These are phyloP conservation scores for Catostylus mosaicus DNA, from an alignment of 30 jellyfish, hydroid and myxozoan species.

Conservation along the genomic window DNA sequence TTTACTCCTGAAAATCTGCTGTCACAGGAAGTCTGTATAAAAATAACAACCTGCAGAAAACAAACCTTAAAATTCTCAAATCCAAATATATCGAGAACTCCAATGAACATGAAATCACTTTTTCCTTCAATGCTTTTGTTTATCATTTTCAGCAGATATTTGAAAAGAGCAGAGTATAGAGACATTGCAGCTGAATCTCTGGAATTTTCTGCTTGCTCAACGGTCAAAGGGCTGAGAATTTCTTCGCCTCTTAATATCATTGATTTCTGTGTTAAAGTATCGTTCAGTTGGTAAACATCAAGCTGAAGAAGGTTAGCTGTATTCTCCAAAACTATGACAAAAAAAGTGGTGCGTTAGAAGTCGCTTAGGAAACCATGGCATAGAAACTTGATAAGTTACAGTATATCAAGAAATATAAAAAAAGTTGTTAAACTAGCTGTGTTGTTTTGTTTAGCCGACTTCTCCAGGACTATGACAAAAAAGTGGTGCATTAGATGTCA, in stretches of 20 bases:
- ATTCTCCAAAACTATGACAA: conserved; percentile 77
- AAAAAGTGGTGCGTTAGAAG: background rate
- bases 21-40: too few relatives aligned
- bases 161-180: conserved; percentile 87
- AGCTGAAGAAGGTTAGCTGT: conserved; percentile 86
- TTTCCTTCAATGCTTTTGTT: conserved; percentile 74
- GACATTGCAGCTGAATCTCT: conserved; percentile 97
- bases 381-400: background rate
- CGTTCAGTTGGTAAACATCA: conserved; percentile 79
- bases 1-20: too few relatives aligned
- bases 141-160: conserved; percentile 80
- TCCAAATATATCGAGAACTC: conserved; percentile 93
- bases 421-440: too few relatives aligned
- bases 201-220: conserved; percentile 93
- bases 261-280: conserved; percentile 89
- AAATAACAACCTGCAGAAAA: too few relatives aligned
- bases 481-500: too few relatives aligned
- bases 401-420: too few relatives aligned
- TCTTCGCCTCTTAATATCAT: conserved; percentile 94
- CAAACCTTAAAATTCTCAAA: conserved; percentile 94
- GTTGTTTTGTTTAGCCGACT: too few relatives aligned
- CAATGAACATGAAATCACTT: conserved; percentile 68
- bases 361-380: background rate
- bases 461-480: too few relatives aligned
- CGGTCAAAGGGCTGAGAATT: conserved; percentile 92